Evolutionary conservation across 2,797 vertebrate species (phyloP), one percentile per base, ranked within the genome.

Genomic region (Sebastes dallii): DNA sequence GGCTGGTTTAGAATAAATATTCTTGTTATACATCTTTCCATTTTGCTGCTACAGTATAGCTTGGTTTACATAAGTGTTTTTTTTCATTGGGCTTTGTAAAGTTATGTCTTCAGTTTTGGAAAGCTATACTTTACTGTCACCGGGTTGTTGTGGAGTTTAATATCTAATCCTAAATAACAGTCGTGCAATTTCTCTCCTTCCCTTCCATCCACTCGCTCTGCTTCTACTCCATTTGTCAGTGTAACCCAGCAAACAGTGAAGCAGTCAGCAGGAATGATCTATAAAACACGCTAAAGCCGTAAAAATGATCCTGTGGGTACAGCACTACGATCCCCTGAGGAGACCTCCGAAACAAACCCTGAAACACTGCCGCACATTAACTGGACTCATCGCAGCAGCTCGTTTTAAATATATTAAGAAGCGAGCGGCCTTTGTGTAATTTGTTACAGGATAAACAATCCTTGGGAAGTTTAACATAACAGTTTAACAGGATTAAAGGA

Each of bases 221-320:
- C 5, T 30, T 74, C 32, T 16, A 2, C 24, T 16, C 3, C 50
- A 22, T 36, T 36, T 78, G 24, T 5, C 36, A 0, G 3, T 62
- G 46, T 14, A 71, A 60, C 68, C 50, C 1, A 7, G 25, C 61
- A 65, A 56, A 72, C 77, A 68, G 32, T 30, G 39, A 42, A 73
- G 65, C 72, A 74, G 76, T 84, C 74, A 79, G 75, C 67, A 22
- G 27, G 52, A 42, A 54, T 73, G 77, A 83, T 89, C 86, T 79
- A 84, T 88, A 78, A 80, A 91, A 81, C 81, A 79, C 78, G 68
- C 66, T 27, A 18, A 80, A 84, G 82, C 84, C 64, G 73, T 85
- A 56, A 82, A 72, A 75, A 59, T 16, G 6, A 84, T 72, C 82
- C 39, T 79, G 85, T 82, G 77, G 75, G 89, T 85, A 90, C 90